Evolutionary conservation across 2,113 vertebrate genomes (phyloP).

Genomic region (Rhadina sibilatrix): DNA sequence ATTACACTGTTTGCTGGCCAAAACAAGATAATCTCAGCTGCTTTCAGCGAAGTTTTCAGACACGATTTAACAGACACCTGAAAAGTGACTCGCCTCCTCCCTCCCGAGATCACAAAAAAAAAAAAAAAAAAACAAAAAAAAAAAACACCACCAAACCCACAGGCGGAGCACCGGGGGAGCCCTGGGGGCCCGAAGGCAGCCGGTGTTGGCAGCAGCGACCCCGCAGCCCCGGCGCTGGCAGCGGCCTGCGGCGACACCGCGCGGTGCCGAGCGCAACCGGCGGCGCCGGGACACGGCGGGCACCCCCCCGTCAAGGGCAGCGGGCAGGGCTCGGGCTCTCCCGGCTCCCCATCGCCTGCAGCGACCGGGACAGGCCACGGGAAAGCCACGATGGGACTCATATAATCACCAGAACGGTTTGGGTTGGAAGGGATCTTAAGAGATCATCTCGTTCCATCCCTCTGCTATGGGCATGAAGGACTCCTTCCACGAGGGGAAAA

Average conservation of each 20-base stretch:
- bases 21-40: neutral
- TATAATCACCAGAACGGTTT: rapidly evolving
- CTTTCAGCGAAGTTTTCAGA: neutral
- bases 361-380: rapidly evolving
- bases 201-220: rapidly evolving
- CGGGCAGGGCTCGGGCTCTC: neutral
- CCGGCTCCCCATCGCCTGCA: rapidly evolving
- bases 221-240: neutral
- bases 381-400: neutral
- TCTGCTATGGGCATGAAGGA: neutral
- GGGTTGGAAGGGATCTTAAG: neutral
- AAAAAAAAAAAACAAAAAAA: too few species aligned
- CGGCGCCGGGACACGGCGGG: neutral
- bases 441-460: neutral
- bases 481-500: neutral
- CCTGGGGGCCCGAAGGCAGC: rapidly evolving
- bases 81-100: too few species aligned
- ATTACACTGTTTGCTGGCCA: neutral
- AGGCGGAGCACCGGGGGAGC: rapidly evolving
- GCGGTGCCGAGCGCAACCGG: rapidly evolving
- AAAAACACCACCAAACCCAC: too few species aligned
- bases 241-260: neutral
- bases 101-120: neutral
- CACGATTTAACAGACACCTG: neutral
- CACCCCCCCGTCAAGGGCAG: rapidly evolving